Base-by-base conservation (phyloP, 2,113 vertebrate species). In the Rutilus rutilus region DNA sequence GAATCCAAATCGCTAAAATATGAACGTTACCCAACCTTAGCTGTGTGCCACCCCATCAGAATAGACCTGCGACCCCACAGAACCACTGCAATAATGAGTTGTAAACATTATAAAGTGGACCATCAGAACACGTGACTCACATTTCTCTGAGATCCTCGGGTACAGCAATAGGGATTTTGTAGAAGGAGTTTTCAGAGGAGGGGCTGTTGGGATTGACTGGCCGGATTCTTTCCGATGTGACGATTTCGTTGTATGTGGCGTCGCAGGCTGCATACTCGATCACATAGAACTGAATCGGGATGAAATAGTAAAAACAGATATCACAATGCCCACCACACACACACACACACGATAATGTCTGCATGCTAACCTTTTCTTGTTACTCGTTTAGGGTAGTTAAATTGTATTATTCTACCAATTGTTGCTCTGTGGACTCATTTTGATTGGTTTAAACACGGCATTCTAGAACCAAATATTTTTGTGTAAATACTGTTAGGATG, bases 161-260 rank as follows among this genome's bases (percentile, higher is more conserved):
- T 71, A 97, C 93, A 0, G 95, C 91, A 89, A 98, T 94, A 87
- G 94, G 95, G 88, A 96, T 93, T 91, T 97, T 97, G 94, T 96
- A 95, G 91, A 98, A 98, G 89, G 95, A 95, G 90, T 86, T 95
- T 87, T 94, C 94, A 89, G 95, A 95, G 25, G 96, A 95, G 6
- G 96, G 95, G 86, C 94, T 95, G 95, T 95, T 97, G 89, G 96
- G 97, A 91, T 98, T 98, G 84, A 97, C 94, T 0, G 96, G 96
- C 88, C 97, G 95, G 90, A 98, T 97, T 71, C 97, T 94, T 87
- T 97, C 97, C 11, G 96, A 81, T 4, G 96, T 98, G 92, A 98
- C 96, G 0, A 98, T 98, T 92, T 97, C 97, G 23, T 98, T 98
- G 92, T 97, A 98, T 25, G 97, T 97, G 87, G 97, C 96, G 39